Percentiles rank a stretch among this genome's conserved stretches.
Evolutionary conservation across 2,797 vertebrate genomes (phyloP).

Genomic region (Uromys caudimaculatus): DNA sequence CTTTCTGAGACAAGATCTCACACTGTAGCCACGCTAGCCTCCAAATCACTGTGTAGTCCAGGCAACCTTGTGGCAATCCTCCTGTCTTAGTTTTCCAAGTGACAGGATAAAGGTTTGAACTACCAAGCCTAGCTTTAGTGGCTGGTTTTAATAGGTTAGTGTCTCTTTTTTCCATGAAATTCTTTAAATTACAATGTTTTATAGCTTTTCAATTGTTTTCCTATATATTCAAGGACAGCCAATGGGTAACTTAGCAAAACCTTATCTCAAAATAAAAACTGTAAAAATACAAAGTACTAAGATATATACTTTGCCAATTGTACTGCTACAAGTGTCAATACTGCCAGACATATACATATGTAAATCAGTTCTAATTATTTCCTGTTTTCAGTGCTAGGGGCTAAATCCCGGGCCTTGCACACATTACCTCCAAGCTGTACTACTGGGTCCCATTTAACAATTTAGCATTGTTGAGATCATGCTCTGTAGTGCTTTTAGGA

Average conservation of each 20-base stretch:
- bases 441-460: neutral
- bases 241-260: neutral
- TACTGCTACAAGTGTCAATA: neutral
- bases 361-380: neutral
- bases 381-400: neutral
- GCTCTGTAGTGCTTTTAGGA: neutral
- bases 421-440: too few species aligned
- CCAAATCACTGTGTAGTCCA: neutral
- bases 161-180: neutral
- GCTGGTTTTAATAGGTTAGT: slow-evolving; percentile 21
- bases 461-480: neutral
- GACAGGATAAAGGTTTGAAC: neutral
- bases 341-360: neutral
- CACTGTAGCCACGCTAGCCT: neutral
- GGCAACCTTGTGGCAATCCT: neutral
- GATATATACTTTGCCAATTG: neutral
- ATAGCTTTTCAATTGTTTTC: neutral
- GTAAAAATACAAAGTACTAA: neutral
- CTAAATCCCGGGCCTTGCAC: neutral
- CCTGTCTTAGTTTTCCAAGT: neutral
- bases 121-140: neutral
- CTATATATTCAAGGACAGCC: neutral
- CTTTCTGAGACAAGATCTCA: neutral
- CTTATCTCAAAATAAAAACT: neutral
- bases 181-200: slow-evolving; percentile 46